These are phyloP conservation scores for Myotis yumanensis DNA, from an alignment of 2,113 vertebrate species.

Conservation along the genomic window DNA sequence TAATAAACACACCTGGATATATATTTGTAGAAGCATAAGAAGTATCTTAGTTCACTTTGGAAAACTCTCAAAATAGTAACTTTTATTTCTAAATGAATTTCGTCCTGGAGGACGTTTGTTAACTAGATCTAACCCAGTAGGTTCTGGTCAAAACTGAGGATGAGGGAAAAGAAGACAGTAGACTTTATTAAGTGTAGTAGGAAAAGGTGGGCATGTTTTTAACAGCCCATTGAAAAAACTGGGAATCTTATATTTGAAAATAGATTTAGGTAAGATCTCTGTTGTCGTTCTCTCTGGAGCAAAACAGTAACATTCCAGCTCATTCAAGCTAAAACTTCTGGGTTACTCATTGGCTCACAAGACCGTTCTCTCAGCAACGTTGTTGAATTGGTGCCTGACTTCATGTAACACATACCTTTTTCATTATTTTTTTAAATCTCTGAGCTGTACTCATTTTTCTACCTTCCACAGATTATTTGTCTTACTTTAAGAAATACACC, in stretches of 20 bases:
- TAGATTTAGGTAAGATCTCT: background rate
- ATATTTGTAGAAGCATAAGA: background rate
- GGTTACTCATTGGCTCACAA: background rate
- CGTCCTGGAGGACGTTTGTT: background rate
- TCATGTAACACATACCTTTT: background rate
- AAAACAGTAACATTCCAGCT: background rate
- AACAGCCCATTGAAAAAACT: background rate
- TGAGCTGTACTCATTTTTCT: background rate
- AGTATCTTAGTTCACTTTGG: background rate
- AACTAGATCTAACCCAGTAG: background rate
- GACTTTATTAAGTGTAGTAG: background rate
- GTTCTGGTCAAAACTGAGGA: background rate
- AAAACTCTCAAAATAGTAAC: conserved; percentile 3
- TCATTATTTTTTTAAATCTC: background rate
- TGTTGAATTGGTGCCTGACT: background rate
- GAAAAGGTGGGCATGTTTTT: background rate
- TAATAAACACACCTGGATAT: background rate
- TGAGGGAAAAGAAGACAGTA: background rate
- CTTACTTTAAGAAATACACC: background rate
- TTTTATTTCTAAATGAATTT: conserved; percentile 10
- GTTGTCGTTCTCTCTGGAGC: background rate
- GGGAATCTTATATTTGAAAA: background rate
- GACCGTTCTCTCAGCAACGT: background rate
- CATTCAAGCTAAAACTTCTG: background rate
- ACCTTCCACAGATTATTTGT: background rate